Base-by-base conservation (phyloP, 2,888 invertebrate species). In the Sarcophaga rosellei region DNA sequence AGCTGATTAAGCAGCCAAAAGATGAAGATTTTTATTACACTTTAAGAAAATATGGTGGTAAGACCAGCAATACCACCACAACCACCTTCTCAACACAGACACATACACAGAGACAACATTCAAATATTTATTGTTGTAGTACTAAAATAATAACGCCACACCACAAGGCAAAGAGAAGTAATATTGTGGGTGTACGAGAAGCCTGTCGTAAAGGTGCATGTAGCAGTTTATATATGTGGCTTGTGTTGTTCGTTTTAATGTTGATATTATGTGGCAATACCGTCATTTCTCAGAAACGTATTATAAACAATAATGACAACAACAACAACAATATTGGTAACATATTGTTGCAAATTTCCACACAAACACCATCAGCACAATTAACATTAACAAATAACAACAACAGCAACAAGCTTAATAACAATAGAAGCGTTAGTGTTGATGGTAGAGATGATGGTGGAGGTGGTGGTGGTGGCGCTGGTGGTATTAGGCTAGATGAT, bases 161-260 rank as follows among this genome's bases (percentile, higher is more conserved):
- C n/a, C 6, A 72, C 72, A 35, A n/a, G 21, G 45, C 47, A 45
- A 2, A 44, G 8, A 17, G 23, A 15, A 45, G 23, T n/a, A 62
- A 21, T 53, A 25, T n/a, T 35, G 63, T 57, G 20, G 20, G 15
- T 63, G 20, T 20, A 17, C 21, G 20, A 53, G 53, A 8, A 57
- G 63, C 21, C 65, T 25, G 20, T 62, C 21, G 53, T 35, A 35
- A 35, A 53, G 6, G 57, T 47, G 44, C 35, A 35, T 35, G 69
- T 61, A 57, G 69, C 59, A 35, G 66, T 68, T 82, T 79, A 69
- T 78, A 78, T 81, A 74, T 85, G 82, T 82, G 91, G 83, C 75
- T 87, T 74, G 77, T 80, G 86, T 85, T 89, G 89, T 89, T 86
- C 89, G 89, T 89, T 89, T 89, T 90, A 89, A 82, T 89, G 81